Evolutionary conservation across 2,888 invertebrate species (phyloP), one percentile per base, ranked within the genome.

Genomic region (Nephrotoma guestfalica): DNA sequence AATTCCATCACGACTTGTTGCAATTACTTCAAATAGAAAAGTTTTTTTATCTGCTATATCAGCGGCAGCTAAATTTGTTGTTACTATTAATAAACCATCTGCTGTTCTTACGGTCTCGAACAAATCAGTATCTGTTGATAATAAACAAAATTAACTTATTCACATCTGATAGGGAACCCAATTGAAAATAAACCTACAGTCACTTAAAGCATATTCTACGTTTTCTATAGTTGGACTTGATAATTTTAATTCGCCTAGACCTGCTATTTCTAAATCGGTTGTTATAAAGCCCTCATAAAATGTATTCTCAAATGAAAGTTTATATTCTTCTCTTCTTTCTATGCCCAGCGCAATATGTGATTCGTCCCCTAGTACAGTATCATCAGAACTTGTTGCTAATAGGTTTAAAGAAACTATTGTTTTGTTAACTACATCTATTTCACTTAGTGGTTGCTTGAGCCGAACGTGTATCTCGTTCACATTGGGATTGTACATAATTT

Each of bases 341-440:
- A 41, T 83, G 15, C 87, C 88, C 13, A 88, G 88, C 1, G 86
- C 84, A 6, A 89, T n/a, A 41, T 87, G 85, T 0, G 83, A 83
- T 87, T 88, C 87, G 4, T 9, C 71, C 7, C 9, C 30, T 2
- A 71, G 30, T 30, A 9, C 6, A 30, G 30, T 30, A 11, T 30
- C 30, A 30, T 30, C 71, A 30, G 30, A 2, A 30, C 30, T 30
- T 71, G 86, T 84, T 4, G 89, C 89, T 5, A 86, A 86, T 5
- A 89, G 71, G 1, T 86, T 86, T 15, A 89, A 87, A 6, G 88
- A 84, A 57, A 89, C 86, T 30, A 71, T 87, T 18, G 57, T 86
- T 85, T 86, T 88, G n/a, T 86, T 87, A 41, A 86, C 47, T 3
- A 89, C 3, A 83, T 88, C 88, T 1, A 86, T 84, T n/a, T 47